Conservation (phyloP, 1,140 invertebrate species). For the Camponotus pennsylvanicus region DNA sequence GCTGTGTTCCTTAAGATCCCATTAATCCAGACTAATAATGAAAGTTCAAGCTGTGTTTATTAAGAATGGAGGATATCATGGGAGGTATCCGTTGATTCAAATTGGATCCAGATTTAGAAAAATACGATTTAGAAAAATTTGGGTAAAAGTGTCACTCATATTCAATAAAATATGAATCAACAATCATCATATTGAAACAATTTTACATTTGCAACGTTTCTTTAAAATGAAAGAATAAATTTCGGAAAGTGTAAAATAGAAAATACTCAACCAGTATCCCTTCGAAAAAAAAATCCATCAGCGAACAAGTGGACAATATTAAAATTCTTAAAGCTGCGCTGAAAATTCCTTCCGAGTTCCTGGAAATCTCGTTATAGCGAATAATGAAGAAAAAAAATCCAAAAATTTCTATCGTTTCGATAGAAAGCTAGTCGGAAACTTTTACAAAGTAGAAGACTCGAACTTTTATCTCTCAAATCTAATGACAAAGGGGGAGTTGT, state of each 20-base stretch:
- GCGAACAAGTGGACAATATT: neutral
- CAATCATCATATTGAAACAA: neutral
- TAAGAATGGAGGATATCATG: neutral
- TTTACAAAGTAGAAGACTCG: neutral
- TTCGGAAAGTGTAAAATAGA: constrained; percentile 27
- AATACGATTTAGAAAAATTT: neutral
- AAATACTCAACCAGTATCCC: constrained; percentile 11
- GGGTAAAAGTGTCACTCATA: too few relatives aligned
- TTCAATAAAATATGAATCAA: neutral
- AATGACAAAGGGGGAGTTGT: constrained; percentile 1
- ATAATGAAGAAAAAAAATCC: constrained; percentile 1
- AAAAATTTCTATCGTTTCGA: constrained; percentile 30
- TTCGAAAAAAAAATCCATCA: neutral
- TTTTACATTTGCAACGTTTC: too few relatives aligned
- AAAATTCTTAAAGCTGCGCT: constrained; percentile 21
- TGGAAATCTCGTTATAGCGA: constrained; percentile 14
- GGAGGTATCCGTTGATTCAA: neutral
- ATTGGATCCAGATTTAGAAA: neutral
- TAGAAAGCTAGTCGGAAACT: neutral
- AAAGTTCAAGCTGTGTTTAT: neutral
- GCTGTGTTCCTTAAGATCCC: neutral
- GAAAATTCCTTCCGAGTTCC: constrained; percentile 1
- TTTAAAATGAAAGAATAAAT: neutral
- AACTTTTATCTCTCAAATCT: constrained; percentile 24
- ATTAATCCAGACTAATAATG: neutral